Evolutionary conservation across 2,888 invertebrate species (phyloP).

Genomic region (Himalopsyche tibetana): DNA sequence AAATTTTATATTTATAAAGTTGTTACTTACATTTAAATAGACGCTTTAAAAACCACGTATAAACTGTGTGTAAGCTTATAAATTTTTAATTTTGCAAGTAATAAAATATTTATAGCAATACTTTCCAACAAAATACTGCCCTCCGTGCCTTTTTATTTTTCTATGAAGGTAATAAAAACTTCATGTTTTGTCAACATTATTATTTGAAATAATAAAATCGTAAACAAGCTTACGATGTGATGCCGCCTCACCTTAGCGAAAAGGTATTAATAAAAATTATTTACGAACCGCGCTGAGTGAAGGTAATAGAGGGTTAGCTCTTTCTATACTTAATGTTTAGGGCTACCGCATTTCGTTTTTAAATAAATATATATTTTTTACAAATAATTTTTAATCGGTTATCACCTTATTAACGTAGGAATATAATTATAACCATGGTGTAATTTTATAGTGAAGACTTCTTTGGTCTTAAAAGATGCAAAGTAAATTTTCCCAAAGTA

Average conservation of each 20-base stretch:
- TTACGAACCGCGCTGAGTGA: constrained; percentile 29
- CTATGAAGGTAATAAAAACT: not conserved
- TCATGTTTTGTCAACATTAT: constrained; percentile 27
- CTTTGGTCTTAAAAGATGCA: too few species aligned
- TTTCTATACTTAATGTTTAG: not conserved
- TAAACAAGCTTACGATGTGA: constrained; percentile 42
- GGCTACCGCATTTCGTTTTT: not conserved
- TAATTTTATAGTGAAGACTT: too few species aligned
- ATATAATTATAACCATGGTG: too few species aligned
- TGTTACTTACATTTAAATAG: too few species aligned
- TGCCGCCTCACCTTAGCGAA: constrained; percentile 34
- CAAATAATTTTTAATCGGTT: too few species aligned
- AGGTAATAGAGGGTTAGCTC: constrained; percentile 22
- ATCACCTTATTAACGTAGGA: too few species aligned
- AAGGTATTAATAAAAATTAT: constrained; percentile 40
- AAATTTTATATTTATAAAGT: too few species aligned
- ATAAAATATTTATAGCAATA: not conserved
- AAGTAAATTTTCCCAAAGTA: too few species aligned
- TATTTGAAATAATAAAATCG: constrained; percentile 40
- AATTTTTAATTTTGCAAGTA: not conserved
- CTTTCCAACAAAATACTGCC: not conserved
- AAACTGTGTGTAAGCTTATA: too few species aligned
- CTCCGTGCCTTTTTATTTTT: not conserved
- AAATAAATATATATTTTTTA: too few species aligned
- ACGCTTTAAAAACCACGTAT: too few species aligned